Conservation (phyloP, 2,113 vertebrate species). For the Echinops telfairi region DNA sequence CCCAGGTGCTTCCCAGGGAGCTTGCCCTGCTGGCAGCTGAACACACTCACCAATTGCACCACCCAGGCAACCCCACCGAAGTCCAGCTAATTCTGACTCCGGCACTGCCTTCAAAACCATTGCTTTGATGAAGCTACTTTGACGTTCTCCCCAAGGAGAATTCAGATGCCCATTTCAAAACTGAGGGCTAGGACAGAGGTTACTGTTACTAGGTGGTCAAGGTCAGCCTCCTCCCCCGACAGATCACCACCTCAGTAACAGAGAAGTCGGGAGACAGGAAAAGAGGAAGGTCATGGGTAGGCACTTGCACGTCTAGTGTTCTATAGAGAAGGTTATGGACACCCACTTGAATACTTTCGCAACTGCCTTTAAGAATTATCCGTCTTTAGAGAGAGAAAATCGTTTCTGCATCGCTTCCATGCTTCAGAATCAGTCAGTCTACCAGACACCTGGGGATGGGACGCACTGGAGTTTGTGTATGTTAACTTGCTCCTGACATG, state of each 20-base stretch:
- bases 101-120: background rate
- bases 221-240: background rate
- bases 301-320: background rate
- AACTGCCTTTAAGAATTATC: background rate
- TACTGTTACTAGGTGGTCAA: background rate
- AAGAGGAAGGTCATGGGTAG: background rate
- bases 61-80: background rate
- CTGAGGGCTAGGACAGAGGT: background rate
- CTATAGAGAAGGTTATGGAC: background rate
- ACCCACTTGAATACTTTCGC: background rate
- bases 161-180: background rate
- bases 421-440: conserved; percentile 34
- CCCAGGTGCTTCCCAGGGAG: background rate
- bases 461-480: background rate
- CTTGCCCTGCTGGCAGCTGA: background rate
- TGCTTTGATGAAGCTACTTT: background rate
- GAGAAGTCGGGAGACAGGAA: conserved; percentile 25
- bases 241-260: background rate
- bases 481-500: background rate
- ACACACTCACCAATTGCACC: background rate
- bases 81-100: background rate
- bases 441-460: background rate
- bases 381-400: conserved; percentile 46
- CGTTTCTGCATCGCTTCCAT: conserved; percentile 1
- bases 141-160: background rate